Evolutionary conservation across 2,797 vertebrate species (phyloP), one percentile per base, ranked within the genome.

Genomic region (Oryzias dopingdopingensis): DNA sequence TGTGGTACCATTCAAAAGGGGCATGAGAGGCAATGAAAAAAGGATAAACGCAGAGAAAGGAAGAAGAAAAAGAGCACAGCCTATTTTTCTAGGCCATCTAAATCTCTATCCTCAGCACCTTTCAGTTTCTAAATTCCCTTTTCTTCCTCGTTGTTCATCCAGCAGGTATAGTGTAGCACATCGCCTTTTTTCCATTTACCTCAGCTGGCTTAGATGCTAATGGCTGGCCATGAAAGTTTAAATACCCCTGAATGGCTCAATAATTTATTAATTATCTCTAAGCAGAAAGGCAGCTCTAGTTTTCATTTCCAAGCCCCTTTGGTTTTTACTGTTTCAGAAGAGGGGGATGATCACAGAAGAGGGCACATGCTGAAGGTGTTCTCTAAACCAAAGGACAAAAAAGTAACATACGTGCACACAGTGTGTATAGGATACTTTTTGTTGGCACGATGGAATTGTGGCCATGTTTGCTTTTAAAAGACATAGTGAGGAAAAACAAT

Each of bases 221-320:
- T 90, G 87, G 86, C 60, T 57, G 48, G 6, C 72, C 76, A 88
- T 90, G 82, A 89, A 91, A 88, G 69, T 87, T 90, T 87, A 83
- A 90, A 85, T 63, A 72, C 64, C 61, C 32, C 67, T 12, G 76
- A 88, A 82, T 72, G 83, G 75, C 77, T 86, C 74, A 82, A 83
- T 91, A 84, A 91, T 90, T 87, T 80, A 90, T 88, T 90, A 84
- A 89, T 85, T 77, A 86, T 74, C 74, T 83, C 73, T 77, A 53
- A 65, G 74, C 76, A 80, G 81, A 88, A 51, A 62, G 76, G 70
- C 70, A 58, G 62, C 40, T 3, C 8, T 46, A 22, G 54, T 53
- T 51, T 73, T 63, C 55, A 59, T 67, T 57, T 59, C 62, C 22
- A 26, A 22, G 51, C 55, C 50, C 66, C 53, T 62, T 51, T 4